Conservation (phyloP, 1,140 invertebrate species). For the Drosophila serrata region DNA sequence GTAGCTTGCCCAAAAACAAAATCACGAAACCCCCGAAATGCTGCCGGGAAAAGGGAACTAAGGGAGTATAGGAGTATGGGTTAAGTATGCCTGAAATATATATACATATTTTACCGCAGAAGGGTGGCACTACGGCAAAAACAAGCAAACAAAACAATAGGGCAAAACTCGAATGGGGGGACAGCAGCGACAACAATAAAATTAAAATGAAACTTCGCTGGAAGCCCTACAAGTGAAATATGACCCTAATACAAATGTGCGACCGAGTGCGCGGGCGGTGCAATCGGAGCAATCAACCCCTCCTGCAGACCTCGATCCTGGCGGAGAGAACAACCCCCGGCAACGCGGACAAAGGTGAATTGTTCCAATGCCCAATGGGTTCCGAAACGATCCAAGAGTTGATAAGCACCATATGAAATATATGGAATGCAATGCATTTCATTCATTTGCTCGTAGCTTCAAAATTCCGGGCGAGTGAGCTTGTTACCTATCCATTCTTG, state of each 20-base stretch:
- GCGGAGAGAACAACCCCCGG: conserved; percentile 29
- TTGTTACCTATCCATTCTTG: conserved; percentile 15
- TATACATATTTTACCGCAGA: conserved; percentile 49
- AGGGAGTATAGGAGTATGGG: background rate
- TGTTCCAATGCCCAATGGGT: conserved; percentile 31
- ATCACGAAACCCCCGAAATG: conserved; percentile 61
- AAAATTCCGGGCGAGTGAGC: conserved; percentile 30
- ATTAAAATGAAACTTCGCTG: conserved; percentile 83
- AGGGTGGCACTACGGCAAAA: conserved; percentile 36
- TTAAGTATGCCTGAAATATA: conserved; percentile 14
- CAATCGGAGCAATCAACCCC: conserved; percentile 34
- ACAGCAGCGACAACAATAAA: conserved; percentile 62
- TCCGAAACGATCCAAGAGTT: conserved; percentile 17
- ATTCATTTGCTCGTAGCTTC: conserved; percentile 11
- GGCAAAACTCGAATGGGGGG: conserved; percentile 52
- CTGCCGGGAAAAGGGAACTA: background rate
- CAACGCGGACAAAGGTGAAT: conserved; percentile 28
- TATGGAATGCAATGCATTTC: conserved; percentile 32
- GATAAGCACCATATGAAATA: conserved; percentile 34
- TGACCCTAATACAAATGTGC: conserved; percentile 84
- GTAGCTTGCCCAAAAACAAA: conserved; percentile 3
- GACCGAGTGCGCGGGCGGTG: conserved; percentile 15
- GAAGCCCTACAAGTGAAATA: conserved; percentile 85
- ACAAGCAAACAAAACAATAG: conserved; percentile 49
- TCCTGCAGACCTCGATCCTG: conserved; percentile 28